phyloP scores from a whole-genome alignment of 2,113 vertebrate species.

The Limanda limanda region DNA sequence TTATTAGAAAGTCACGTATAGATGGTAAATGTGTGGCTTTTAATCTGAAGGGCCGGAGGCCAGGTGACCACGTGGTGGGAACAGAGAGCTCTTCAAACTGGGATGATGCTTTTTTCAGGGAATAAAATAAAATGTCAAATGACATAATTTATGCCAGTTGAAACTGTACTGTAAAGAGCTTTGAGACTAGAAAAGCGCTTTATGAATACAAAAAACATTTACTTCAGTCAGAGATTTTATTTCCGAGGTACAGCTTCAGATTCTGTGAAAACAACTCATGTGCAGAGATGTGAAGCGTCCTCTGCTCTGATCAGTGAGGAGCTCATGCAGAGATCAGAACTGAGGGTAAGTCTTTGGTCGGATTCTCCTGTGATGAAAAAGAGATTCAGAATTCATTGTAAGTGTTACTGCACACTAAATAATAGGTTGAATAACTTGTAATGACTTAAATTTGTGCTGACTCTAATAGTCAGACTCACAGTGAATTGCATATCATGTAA shows the following conservation, averaged over 20 bases:
- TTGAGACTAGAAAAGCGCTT: too few relatives aligned
- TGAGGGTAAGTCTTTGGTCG: slow-evolving; percentile 1
- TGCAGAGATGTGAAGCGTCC: background rate
- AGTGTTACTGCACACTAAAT: background rate
- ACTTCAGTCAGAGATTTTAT: slow-evolving; percentile 8
- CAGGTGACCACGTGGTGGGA: too few relatives aligned
- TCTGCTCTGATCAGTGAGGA: background rate
- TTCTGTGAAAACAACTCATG: background rate
- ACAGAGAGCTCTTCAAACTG: too few relatives aligned
- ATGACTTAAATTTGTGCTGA: background rate
- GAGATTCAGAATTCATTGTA: background rate
- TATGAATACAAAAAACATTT: too few relatives aligned
- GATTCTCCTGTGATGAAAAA: slow-evolving; percentile 7
- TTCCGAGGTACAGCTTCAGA: background rate
- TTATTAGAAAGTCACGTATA: too few relatives aligned
- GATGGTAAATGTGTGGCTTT: too few relatives aligned
- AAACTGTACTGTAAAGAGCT: too few relatives aligned
- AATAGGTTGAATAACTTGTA: background rate
- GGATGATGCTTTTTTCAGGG: too few relatives aligned
- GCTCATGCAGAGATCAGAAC: background rate
- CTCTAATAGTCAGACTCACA: background rate
- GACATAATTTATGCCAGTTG: too few relatives aligned
- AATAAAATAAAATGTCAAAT: too few relatives aligned
- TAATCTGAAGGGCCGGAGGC: too few relatives aligned
- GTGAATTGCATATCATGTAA: slow-evolving; percentile 26